A percentile compares a stretch with the other conserved stretches of the same genome.
Evolutionary conservation across 1,140 invertebrate genomes (phyloP).

Genomic region (Drosophila insularis): DNA sequence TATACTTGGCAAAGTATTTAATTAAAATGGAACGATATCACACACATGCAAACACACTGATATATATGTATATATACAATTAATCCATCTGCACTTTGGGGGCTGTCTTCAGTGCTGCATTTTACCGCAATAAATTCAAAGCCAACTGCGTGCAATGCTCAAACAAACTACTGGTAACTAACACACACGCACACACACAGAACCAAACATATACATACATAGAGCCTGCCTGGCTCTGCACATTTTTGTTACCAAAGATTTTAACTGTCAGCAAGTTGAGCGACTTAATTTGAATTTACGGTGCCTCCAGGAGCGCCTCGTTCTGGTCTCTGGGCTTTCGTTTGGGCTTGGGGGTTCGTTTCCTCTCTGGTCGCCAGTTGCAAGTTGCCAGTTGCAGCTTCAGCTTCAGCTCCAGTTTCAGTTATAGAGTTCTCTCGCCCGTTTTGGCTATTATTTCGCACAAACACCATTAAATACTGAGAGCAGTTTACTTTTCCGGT

Average conservation of each 20-base stretch:
- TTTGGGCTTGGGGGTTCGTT: neutral
- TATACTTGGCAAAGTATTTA: constrained; percentile 56
- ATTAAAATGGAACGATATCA: constrained; percentile 66
- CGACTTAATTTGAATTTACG: constrained; percentile 81
- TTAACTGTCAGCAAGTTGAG: constrained; percentile 80
- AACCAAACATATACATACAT: constrained; percentile 17
- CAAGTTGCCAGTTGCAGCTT: constrained; percentile 11
- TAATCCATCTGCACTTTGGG: constrained; percentile 75
- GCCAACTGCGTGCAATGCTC: constrained; percentile 62
- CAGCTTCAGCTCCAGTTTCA: neutral
- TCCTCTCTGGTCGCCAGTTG: neutral
- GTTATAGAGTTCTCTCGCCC: constrained; percentile 25
- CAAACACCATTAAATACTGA: constrained; percentile 78
- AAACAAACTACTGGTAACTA: constrained; percentile 70
- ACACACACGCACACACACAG: constrained; percentile 34
- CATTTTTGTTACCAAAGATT: constrained; percentile 78
- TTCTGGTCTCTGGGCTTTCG: constrained; percentile 10
- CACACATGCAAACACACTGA: constrained; percentile 15
- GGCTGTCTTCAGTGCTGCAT: constrained; percentile 51
- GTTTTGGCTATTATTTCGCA: constrained; percentile 66
- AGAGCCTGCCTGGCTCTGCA: constrained; percentile 50
- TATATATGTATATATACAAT: constrained; percentile 30
- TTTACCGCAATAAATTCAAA: constrained; percentile 71
- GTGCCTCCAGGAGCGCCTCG: constrained; percentile 64
- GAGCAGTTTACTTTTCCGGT: constrained; percentile 39